Evolutionary conservation across 2,888 invertebrate genomes (phyloP).

Genomic region (Ectropis crepuscularia): DNA sequence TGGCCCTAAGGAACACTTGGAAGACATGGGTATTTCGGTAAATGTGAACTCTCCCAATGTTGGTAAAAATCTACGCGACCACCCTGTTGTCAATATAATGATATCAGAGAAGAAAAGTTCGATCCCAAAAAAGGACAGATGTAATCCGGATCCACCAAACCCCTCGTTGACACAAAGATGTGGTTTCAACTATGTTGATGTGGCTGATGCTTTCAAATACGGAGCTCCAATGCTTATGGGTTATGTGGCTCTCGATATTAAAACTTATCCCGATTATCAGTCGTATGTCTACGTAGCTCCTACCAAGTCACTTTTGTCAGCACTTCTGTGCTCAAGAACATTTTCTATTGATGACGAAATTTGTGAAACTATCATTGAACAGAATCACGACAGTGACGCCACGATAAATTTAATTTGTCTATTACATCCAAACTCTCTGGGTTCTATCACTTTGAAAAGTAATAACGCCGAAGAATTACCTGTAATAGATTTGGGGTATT

Average conservation of each 20-base stretch:
- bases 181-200: slow-evolving; percentile 2
- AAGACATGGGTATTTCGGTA: slow-evolving; percentile 50
- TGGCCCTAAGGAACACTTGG: slow-evolving; percentile 58
- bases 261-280: slow-evolving; percentile 63
- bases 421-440: slow-evolving; percentile 61
- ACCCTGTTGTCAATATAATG: slow-evolving; percentile 51
- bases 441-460: slow-evolving; percentile 50
- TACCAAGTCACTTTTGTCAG: slow-evolving; percentile 44
- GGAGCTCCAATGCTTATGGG: slow-evolving; percentile 57
- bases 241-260: slow-evolving; percentile 53
- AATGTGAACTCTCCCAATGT: slow-evolving; percentile 55
- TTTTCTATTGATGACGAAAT: slow-evolving; percentile 50
- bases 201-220: slow-evolving; percentile 49
- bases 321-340: slow-evolving; percentile 47
- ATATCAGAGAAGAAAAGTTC: slow-evolving; percentile 45
- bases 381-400: slow-evolving; percentile 39
- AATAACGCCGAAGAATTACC: slow-evolving; percentile 54
- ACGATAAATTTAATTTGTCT: slow-evolving; percentile 47
- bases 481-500: slow-evolving; percentile 50
- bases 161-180: background rate
- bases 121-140: slow-evolving; percentile 43
- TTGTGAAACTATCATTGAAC: slow-evolving; percentile 47
- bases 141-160: slow-evolving; percentile 21
- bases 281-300: slow-evolving; percentile 48
- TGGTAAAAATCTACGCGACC: slow-evolving; percentile 64